Base-by-base conservation (phyloP, 1,140 invertebrate species). In the Heliconius hewitsoni region DNA sequence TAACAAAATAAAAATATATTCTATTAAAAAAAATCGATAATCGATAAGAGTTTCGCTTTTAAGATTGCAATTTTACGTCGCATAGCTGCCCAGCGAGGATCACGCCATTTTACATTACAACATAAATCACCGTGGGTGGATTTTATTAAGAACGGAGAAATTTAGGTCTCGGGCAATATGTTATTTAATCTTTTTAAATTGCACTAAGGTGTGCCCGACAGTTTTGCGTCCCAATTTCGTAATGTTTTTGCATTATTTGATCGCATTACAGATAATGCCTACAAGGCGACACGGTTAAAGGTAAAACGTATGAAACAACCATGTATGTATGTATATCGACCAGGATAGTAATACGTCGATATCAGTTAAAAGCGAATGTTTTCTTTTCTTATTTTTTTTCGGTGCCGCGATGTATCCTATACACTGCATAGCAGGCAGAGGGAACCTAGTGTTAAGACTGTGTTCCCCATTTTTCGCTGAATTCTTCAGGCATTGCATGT, bases 181-280 rank as follows among this genome's bases (percentile, higher is more conserved):
- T 77, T 77, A 74, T 81, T 81, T 81, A 78, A 78, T 75, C 60
- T 71, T 78, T 74, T 71, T 60, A 72, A 75, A 78, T 78, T 78
- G 80, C 76, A 72, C 39, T 60, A 78, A 75, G 76, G 73, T 76
- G 80, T 77, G 75, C 75, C 76, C 39, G 39, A 60, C 74, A 80
- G 57, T 74, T 37, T 55, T 74, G 76, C 52, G 80, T 75, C 73
- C 80, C 80, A 81, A 75, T 81, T 81, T 81, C 80, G 73, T 30
- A 80, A 80, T 39, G n/a, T 70, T 71, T 77, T 77, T 72, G 76
- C 76, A 77, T 77, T 77, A 77, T 77, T 77, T 72, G 76, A 77
- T 77, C 76, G 76, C 30, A 42, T 60, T 77, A 71, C 50, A 77
- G 66, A 71, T 77, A 77, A 77, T 70, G 66, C 16, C 27, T 76